Percentiles rank a stretch among this genome's conserved stretches.
Evolutionary conservation across 1,140 invertebrate species (phyloP).

Genomic region (Mactra quadrangularis): DNA sequence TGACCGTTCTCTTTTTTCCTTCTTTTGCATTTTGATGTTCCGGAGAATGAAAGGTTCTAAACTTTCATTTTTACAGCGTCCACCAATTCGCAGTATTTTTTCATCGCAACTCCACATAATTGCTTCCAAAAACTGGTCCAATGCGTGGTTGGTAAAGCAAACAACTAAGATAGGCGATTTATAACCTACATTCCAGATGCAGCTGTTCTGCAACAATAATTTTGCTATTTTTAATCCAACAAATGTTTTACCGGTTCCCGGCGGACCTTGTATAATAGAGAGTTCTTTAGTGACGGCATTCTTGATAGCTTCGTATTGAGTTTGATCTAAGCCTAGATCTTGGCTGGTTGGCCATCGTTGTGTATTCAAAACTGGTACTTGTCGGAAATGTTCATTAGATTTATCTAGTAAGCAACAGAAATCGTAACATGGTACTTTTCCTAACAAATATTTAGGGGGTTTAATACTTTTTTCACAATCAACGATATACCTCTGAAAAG

Average conservation of each 20-base stretch:
- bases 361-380: conserved; percentile 64
- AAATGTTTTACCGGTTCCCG: conserved; percentile 82
- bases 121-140: conserved; percentile 95
- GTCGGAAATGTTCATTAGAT: conserved; percentile 7
- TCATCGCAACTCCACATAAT: conserved; percentile 68
- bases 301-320: conserved; percentile 84
- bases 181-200: conserved; percentile 68
- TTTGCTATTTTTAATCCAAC: conserved; percentile 82
- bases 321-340: conserved; percentile 81
- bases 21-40: conserved; percentile 15
- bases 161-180: conserved; percentile 89
- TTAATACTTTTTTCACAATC: conserved; percentile 70
- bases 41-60: conserved; percentile 65
- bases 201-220: conserved; percentile 78
- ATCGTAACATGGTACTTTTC: conserved; percentile 43
- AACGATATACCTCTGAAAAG: conserved; percentile 78
- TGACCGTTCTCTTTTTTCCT: conserved; percentile 4
- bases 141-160: conserved; percentile 94
- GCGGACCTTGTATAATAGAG: conserved; percentile 89
- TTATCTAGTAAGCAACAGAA: conserved; percentile 69
- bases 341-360: conserved; percentile 74
- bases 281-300: conserved; percentile 84
- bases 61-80: conserved; percentile 86
- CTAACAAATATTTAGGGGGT: conserved; percentile 70
- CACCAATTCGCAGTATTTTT: conserved; percentile 89